Percentiles rank a stretch among this genome's conserved stretches.
Evolutionary conservation across 2,797 vertebrate genomes (phyloP).

Genomic region (Simalia tracyae): DNA sequence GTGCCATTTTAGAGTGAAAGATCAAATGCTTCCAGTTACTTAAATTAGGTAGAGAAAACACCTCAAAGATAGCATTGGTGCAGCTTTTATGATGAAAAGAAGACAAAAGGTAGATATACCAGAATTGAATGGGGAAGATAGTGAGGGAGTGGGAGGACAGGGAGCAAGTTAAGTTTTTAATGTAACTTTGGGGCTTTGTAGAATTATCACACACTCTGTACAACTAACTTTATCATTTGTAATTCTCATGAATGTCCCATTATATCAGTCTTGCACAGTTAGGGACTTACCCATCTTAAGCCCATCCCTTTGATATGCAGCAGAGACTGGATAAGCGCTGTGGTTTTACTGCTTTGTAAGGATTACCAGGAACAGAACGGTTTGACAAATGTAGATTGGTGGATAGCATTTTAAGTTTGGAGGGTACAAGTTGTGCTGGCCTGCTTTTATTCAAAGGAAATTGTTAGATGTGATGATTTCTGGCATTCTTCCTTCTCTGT

Average conservation of each 20-base stretch:
- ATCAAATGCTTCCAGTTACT: conserved; percentile 3
- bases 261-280: neutral
- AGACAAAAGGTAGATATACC: neutral
- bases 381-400: neutral
- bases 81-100: neutral
- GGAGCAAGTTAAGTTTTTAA: neutral
- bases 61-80: neutral
- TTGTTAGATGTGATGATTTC: neutral
- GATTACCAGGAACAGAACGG: neutral
- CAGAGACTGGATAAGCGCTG: neutral
- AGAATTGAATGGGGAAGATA: neutral
- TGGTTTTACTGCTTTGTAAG: neutral
- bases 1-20: neutral
- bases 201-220: neutral
- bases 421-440: neutral
- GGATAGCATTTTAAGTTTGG: neutral
- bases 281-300: neutral
- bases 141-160: neutral
- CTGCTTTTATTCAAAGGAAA: neutral
- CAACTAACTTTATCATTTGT: neutral
- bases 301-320: neutral
- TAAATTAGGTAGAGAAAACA: conserved; percentile 10
- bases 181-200: neutral
- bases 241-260: neutral
- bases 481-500: neutral